A percentile compares a stretch with the other conserved stretches of the same genome.
Evolutionary conservation across 2,888 invertebrate species (phyloP).

Genomic region (Alloplasta piceator): DNA sequence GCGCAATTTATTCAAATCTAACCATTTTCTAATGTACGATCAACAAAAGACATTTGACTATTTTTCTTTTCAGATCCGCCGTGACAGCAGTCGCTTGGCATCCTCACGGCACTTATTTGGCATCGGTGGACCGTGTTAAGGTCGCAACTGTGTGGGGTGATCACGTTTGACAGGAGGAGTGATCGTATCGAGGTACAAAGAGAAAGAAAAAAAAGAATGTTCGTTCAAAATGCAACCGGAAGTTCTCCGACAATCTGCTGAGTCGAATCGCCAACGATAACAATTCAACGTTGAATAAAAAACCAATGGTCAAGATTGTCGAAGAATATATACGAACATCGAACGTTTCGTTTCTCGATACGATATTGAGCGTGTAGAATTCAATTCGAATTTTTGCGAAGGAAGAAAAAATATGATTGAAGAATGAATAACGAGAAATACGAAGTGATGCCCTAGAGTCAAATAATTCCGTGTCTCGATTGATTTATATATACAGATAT

Average conservation of each 20-base stretch:
- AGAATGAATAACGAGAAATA: not conserved
- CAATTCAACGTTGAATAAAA: constrained; percentile 21
- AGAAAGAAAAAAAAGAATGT: constrained; percentile 36
- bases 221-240: constrained; percentile 57
- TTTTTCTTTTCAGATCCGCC: constrained; percentile 86
- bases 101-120: constrained; percentile 91
- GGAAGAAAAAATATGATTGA: not conserved
- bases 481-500: not conserved
- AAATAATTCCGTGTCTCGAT: constrained; percentile 49
- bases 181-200: constrained; percentile 68
- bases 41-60: not conserved
- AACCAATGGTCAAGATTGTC: not conserved
- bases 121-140: constrained; percentile 93
- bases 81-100: constrained; percentile 96
- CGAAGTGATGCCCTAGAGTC: constrained; percentile 36
- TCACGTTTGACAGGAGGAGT: constrained; percentile 81
- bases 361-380: constrained; percentile 3
- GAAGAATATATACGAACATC: constrained; percentile 24
- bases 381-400: constrained; percentile 1
- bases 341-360: constrained; percentile 29
- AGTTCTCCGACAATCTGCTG: constrained; percentile 37
- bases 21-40: constrained; percentile 10
- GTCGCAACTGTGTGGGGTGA: constrained; percentile 93
- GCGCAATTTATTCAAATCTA: not conserved
- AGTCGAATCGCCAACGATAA: constrained; percentile 4